Evolutionary conservation across 2,797 vertebrate genomes (phyloP), one percentile per base, ranked within the genome.

Genomic region (Phylloscopus collybita): DNA sequence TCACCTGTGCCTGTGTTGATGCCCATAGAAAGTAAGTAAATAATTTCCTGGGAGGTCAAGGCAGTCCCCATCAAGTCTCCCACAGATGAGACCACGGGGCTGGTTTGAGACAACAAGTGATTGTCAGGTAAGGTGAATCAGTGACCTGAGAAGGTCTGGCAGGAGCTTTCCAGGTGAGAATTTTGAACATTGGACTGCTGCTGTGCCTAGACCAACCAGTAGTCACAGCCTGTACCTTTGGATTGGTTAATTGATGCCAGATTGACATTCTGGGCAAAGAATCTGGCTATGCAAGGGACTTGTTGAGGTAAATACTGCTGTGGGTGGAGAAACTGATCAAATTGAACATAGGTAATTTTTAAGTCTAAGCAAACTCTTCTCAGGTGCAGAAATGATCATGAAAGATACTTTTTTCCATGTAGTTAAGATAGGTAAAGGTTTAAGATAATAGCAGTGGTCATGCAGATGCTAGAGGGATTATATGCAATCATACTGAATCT

Each of bases 41-140:
- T 34, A 27, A 7, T 44, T 26, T 25, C 32, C 27, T 62, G 32
- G 49, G 16, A 64, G 16, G 3, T 64, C 38, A 42, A 72, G 45
- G 16, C 30, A 57, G 29, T 29, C 5, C 9, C 16, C 18, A 38
- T 1, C 0, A 0, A 38, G 9, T 20, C 0, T 80, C 8, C 47
- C n/a, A 32, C 0, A 0, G 21, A 29, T 45, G 16, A 85, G 26
- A 62, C 20, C 44, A 15, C 0, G 0, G 0, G 34, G 13, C 7
- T 53, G 19, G 36, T 51, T 64, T 61, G 19, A 73, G 36, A 70
- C 27, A 49, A 17, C 1, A 53, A 15, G 16, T 30, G 3, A 72
- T 44, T 25, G 18, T 36, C 42, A 73, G 22, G 21, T 22, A 29
- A 42, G 6, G 16, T 40, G 14, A 60, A 23, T 65, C 36, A 34